A percentile compares a stretch with the other conserved stretches of the same genome.
These are phyloP conservation scores for Saccostrea echinata DNA, from an alignment of 1,140 invertebrate species.

Conservation along the genomic window DNA sequence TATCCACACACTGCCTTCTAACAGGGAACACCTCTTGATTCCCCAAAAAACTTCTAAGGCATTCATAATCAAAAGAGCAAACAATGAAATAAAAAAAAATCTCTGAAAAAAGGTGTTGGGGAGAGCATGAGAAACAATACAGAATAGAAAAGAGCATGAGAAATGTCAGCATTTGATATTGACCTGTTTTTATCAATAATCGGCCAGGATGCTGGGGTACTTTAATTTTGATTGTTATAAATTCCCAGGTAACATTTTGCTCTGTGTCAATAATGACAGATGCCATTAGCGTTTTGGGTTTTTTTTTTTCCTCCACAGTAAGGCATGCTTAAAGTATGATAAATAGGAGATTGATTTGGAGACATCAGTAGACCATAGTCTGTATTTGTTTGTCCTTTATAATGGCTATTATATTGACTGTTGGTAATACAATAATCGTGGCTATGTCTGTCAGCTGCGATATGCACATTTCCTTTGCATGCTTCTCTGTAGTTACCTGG, in stretches of 20 bases:
- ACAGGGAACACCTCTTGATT: too few relatives aligned
- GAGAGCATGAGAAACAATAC: too few relatives aligned
- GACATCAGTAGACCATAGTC: background rate
- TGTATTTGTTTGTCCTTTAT: background rate
- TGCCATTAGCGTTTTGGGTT: background rate
- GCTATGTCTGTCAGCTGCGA: background rate
- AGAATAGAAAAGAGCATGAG: too few relatives aligned
- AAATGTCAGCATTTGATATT: too few relatives aligned
- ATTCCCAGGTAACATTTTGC: background rate
- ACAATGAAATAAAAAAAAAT: too few relatives aligned
- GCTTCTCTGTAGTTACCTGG: background rate
- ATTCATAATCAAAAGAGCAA: too few relatives aligned
- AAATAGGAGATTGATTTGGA: background rate
- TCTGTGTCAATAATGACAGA: background rate
- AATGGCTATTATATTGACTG: background rate
- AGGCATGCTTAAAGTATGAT: background rate
- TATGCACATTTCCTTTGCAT: background rate
- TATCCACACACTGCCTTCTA: too few relatives aligned
- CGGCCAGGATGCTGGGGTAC: too few relatives aligned
- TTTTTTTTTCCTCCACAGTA: background rate
- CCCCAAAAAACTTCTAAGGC: too few relatives aligned
- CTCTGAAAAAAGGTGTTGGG: too few relatives aligned
- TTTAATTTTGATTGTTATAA: background rate
- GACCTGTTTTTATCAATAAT: too few relatives aligned
- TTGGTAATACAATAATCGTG: background rate